Evolutionary conservation across 2,888 invertebrate genomes (phyloP).

Genomic region (Coecobrya sp.): DNA sequence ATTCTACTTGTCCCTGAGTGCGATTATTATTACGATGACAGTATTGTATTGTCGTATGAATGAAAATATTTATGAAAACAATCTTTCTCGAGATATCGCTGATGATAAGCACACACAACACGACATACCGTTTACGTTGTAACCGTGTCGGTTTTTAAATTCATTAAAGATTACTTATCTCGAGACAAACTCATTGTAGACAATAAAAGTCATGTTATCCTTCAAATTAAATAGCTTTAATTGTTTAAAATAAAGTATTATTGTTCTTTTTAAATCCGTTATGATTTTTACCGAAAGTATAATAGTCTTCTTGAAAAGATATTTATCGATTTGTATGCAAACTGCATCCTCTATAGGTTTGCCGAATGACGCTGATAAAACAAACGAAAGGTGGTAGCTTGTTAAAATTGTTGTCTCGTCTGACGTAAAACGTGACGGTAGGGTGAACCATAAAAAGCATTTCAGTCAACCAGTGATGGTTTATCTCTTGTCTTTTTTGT

Average conservation of each 20-base stretch:
- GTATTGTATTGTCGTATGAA: slow-evolving; percentile 13
- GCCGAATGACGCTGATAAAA: neutral
- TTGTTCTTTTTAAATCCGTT: slow-evolving; percentile 24
- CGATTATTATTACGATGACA: slow-evolving; percentile 22
- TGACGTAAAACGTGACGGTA: neutral
- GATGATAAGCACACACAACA: no score
- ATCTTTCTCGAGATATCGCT: no score
- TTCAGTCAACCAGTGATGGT: neutral
- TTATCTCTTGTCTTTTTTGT: neutral
- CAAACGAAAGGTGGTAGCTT: neutral
- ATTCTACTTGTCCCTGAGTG: neutral
- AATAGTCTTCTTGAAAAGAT: neutral
- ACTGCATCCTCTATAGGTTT: neutral
- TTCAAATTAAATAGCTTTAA: slow-evolving; percentile 55
- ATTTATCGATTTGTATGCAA: slow-evolving; percentile 7
- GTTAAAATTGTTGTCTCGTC: slow-evolving; percentile 3
- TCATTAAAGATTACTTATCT: neutral
- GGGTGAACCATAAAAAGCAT: neutral
- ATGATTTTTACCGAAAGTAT: neutral
- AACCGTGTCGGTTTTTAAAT: slow-evolving; percentile 12
- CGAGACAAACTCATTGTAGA: slow-evolving; percentile 25
- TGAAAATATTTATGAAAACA: slow-evolving; percentile 9
- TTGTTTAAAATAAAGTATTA: slow-evolving; percentile 34
- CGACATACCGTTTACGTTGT: neutral
- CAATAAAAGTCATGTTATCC: slow-evolving; percentile 50